phyloP scores from a whole-genome alignment of 2,113 vertebrate species.

The Lethenteron camtschaticum region DNA sequence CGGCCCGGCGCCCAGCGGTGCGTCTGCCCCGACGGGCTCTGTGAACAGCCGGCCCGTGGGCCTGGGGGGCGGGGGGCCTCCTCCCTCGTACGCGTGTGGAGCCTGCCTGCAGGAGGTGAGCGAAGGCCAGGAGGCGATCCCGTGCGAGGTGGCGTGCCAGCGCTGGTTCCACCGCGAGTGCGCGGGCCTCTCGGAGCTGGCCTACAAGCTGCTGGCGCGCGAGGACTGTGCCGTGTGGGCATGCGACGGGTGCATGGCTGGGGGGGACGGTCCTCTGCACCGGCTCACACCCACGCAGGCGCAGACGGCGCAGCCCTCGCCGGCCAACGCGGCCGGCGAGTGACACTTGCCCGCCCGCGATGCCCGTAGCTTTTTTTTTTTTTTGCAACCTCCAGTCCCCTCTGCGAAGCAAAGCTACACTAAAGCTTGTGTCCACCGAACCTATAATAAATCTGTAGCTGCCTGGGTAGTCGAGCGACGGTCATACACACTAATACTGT shows the following conservation, averaged over 20 bases:
- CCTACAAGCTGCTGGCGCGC: slow-evolving; percentile 1
- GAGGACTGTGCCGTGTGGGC: slow-evolving; percentile 1
- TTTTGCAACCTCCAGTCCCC: too few species aligned
- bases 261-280: slow-evolving; percentile 1
- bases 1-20: not conserved
- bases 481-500: too few species aligned
- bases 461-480: too few species aligned
- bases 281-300: not conserved
- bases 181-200: slow-evolving; percentile 4
- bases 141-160: slow-evolving; percentile 3
- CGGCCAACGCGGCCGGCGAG: not conserved
- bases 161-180: slow-evolving; percentile 3
- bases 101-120: slow-evolving; percentile 1
- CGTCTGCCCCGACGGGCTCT: not conserved
- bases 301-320: not conserved
- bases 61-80: not conserved
- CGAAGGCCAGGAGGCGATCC: slow-evolving; percentile 4
- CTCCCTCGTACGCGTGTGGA: not conserved
- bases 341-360: too few species aligned
- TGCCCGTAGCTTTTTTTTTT: too few species aligned
- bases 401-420: too few species aligned
- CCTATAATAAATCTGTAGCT: too few species aligned
- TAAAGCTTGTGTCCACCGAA: too few species aligned
- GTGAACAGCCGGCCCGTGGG: not conserved
- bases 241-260: not conserved